phyloP scores from a whole-genome alignment of 1,140 invertebrate species.

The Bursaphelenchus mucronatus region DNA sequence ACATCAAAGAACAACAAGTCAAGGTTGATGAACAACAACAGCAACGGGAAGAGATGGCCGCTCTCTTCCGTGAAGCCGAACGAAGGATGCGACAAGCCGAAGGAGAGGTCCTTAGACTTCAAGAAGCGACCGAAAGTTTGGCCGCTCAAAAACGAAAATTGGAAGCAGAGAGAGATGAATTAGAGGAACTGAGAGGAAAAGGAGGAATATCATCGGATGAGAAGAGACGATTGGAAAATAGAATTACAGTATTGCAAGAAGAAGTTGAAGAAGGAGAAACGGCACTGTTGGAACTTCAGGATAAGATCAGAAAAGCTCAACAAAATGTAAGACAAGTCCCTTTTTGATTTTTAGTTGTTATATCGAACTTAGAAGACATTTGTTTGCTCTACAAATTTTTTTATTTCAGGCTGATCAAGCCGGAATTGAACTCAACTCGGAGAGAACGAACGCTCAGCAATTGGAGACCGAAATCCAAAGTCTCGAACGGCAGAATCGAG shows the following conservation, averaged over 20 bases:
- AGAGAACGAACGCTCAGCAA: constrained; percentile 81
- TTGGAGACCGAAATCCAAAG: constrained; percentile 78
- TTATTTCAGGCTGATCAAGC: constrained; percentile 75
- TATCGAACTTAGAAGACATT: too few species aligned
- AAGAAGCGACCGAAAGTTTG: constrained; percentile 80
- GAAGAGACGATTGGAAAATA: constrained; percentile 87
- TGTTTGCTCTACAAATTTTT: too few species aligned
- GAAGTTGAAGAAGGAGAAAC: constrained; percentile 92
- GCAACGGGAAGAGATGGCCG: constrained; percentile 76
- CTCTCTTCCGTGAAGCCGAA: constrained; percentile 80
- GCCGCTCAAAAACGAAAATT: constrained; percentile 69
- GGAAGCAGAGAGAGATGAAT: constrained; percentile 82
- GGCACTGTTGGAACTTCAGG: constrained; percentile 77
- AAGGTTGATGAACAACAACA: constrained; percentile 85
- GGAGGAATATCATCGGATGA: constrained; percentile 79
- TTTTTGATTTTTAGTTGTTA: too few species aligned
- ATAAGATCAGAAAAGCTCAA: constrained; percentile 76
- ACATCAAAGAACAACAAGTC: constrained; percentile 78
- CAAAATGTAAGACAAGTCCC: constrained; percentile 62
- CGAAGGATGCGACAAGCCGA: constrained; percentile 72
- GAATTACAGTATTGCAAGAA: constrained; percentile 86
- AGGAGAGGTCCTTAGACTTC: constrained; percentile 80
- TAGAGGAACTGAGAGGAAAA: constrained; percentile 77
- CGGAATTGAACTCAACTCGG: constrained; percentile 74
- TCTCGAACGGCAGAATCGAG: constrained; percentile 74